Evolutionary conservation across 2,113 vertebrate species (phyloP).

Genomic region (Nannospalax galili): DNA sequence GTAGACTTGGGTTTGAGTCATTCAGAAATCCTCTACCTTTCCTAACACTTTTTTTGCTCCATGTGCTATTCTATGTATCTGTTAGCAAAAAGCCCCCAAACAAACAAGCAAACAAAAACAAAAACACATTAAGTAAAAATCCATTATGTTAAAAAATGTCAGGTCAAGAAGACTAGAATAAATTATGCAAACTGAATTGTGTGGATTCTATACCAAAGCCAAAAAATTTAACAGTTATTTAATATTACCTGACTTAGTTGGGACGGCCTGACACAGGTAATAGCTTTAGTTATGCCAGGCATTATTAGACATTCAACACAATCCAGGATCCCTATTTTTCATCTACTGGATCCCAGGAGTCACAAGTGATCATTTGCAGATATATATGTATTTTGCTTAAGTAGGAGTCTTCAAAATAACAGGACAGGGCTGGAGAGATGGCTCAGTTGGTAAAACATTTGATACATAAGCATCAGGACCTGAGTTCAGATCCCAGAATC

Average conservation of each 20-base stretch:
- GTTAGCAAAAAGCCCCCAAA: slow-evolving; percentile 5
- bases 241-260: neutral
- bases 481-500: neutral
- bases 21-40: neutral
- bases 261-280: neutral
- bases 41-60: neutral
- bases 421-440: neutral
- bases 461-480: too few species aligned
- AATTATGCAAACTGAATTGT: neutral
- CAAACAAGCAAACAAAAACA: too few species aligned
- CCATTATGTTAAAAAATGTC: neutral
- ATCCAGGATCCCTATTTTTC: neutral
- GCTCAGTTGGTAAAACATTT: neutral
- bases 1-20: neutral
- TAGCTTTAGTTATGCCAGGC: neutral
- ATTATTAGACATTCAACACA: neutral
- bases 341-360: neutral
- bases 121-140: neutral
- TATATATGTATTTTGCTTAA: neutral
- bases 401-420: too few species aligned
- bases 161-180: neutral
- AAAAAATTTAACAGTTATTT: neutral
- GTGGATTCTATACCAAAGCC: neutral
- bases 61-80: neutral
- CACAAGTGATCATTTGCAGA: neutral